Base-by-base conservation (phyloP, 2,797 vertebrate species). In the Muraenolepis orangiensis region DNA sequence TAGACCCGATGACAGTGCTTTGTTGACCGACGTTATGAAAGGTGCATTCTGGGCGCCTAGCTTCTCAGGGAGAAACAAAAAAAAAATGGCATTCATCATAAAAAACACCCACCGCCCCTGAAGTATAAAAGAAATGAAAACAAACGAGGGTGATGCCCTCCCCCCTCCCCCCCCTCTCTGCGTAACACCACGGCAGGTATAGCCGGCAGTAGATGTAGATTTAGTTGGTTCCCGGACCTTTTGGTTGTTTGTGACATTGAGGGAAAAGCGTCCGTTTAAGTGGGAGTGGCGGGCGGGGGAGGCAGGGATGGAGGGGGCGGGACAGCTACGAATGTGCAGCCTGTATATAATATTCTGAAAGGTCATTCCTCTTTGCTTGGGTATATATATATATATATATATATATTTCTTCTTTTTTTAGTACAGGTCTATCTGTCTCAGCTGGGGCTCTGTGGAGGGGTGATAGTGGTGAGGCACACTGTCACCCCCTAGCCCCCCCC, bases 341-440 rank as follows among this genome's bases (percentile, higher is more conserved):
- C 70, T 72, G 79, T 77, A 81, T 82, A 75, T 82, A 84, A 86
- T 80, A 74, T 72, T 73, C 69, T 75, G 85, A 87, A 74, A 88
- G 84, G 87, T 87, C 81, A 73, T 88, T 86, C 80, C 80, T 88
- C 86, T 88, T 78, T 74, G 69, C 83, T 84, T 79, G 51, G 4
- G 74, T 80, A 3, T 84, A 85, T 73, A 28, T 74, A n/a, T n/a
- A n/a, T n/a, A n/a, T n/a, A n/a, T n/a, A n/a, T n/a, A n/a, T n/a
- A n/a, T n/a, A n/a, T n/a, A n/a, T 40, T 36, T 67, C 11, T 40
- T 40, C 11, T 34, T 18, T 38, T 66, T 87, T 79, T 80, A 83
- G 42, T 75, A 68, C 83, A 78, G 51, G 80, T 90, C 87, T 91
- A 90, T 90, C 88, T n/a, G n/a, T 87, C 86, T 86, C 89, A 86